These are phyloP conservation scores for Hyles vespertilio DNA, from an alignment of 1,140 invertebrate genomes.

Conservation along the genomic window DNA sequence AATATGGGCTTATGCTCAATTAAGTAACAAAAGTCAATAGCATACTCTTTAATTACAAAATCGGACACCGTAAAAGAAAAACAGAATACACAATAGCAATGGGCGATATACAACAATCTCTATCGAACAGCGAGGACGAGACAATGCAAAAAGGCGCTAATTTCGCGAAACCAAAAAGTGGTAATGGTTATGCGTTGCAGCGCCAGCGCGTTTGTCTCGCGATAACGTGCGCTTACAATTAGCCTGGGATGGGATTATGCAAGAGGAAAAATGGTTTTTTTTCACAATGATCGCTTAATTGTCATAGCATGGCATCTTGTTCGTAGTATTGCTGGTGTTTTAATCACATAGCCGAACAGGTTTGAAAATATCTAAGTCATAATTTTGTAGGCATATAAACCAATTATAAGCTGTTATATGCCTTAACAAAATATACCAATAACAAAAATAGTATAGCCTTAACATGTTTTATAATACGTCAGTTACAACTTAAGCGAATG, in stretches of 20 bases:
- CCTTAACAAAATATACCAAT: too few relatives aligned
- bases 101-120: constrained; percentile 25
- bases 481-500: too few relatives aligned
- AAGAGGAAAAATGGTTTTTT: constrained; percentile 1
- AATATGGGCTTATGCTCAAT: too few relatives aligned
- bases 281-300: too few relatives aligned
- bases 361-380: too few relatives aligned
- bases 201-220: constrained; percentile 69
- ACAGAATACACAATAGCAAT: constrained; percentile 36
- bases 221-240: constrained; percentile 74
- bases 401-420: too few relatives aligned
- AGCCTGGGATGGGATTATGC: constrained; percentile 56
- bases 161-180: constrained; percentile 70
- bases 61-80: constrained; percentile 15
- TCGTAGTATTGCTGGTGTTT: too few relatives aligned
- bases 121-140: constrained; percentile 45
- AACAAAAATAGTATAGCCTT: too few relatives aligned
- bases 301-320: too few relatives aligned
- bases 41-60: constrained; percentile 16
- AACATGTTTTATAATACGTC: too few relatives aligned
- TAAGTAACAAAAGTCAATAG: constrained; percentile 13
- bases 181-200: constrained; percentile 72
- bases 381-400: too few relatives aligned
- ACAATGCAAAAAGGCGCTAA: constrained; percentile 71
- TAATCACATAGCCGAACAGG: too few relatives aligned